Evolutionary conservation across 64 coral and sea anemone genomes (phyloP).

Genomic region (Pocillopora damicornis): DNA sequence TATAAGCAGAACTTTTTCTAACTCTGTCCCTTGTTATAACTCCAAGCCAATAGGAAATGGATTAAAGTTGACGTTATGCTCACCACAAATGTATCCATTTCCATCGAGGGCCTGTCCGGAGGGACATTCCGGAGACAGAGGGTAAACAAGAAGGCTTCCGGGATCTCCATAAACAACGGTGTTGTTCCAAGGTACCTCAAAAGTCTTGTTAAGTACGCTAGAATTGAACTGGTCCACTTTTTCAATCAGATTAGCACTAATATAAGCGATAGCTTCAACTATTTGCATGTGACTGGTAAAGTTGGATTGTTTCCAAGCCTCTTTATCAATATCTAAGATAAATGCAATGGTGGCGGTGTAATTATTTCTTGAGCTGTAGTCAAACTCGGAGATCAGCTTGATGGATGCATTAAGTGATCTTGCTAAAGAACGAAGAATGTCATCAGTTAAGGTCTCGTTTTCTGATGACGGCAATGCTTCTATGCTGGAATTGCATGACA

Average conservation of each 20-base stretch:
- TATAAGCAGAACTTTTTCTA: no score
- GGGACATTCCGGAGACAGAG: constrained; percentile 29
- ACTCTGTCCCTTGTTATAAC: no score
- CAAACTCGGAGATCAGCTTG: constrained; percentile 19
- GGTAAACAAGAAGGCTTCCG: neutral
- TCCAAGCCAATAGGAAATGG: no score
- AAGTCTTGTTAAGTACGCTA: neutral
- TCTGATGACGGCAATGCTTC: constrained; percentile 3
- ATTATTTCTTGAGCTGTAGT: neutral
- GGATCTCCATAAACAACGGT: neutral
- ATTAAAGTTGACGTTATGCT: neutral
- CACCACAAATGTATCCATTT: constrained; percentile 52
- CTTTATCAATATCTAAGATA: neutral
- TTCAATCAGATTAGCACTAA: neutral
- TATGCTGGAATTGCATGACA: neutral
- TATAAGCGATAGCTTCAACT: neutral
- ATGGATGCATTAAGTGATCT: neutral
- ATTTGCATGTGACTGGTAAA: neutral
- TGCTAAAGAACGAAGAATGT: neutral
- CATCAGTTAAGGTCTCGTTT: neutral
- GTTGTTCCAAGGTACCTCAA: neutral
- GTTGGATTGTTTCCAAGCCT: neutral
- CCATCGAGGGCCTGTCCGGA: neutral
- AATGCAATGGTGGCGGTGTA: neutral
- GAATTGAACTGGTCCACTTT: constrained; percentile 18